A percentile compares a stretch with the other conserved stretches of the same genome.
Evolutionary conservation across 2,888 invertebrate species (phyloP).

Genomic region (Pterobdella sp.): DNA sequence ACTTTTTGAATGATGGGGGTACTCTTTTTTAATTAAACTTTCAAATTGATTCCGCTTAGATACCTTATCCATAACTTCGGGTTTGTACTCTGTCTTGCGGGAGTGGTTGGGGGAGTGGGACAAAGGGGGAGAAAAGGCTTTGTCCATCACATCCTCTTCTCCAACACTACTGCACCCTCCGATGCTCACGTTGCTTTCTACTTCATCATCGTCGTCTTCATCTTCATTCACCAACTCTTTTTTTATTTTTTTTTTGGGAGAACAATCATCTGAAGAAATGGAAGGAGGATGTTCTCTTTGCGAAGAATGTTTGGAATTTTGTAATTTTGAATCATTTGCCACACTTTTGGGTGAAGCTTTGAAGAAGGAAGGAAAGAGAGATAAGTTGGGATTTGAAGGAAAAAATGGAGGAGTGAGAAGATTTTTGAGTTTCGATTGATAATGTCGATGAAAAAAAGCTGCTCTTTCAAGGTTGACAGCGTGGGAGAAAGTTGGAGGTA

Average conservation of each 20-base stretch:
- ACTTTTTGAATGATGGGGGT: not conserved
- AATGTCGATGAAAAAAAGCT: not conserved
- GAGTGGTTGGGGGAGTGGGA: not conserved
- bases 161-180: slow-evolving; percentile 6
- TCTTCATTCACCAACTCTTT: not conserved
- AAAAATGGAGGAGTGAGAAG: not conserved
- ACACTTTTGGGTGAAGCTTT: not conserved
- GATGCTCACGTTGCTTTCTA: slow-evolving; percentile 1
- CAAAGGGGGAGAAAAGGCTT: too few species aligned
- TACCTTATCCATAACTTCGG: not conserved
- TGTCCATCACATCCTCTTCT: too few species aligned
- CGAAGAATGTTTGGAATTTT: not conserved
- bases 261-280: not conserved
- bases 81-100: not conserved
- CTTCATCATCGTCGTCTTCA: not conserved
- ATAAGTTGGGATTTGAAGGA: not conserved
- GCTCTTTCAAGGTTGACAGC: not conserved
- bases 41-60: not conserved
- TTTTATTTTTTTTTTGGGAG: not conserved
- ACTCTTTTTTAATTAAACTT: not conserved
- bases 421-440: slow-evolving; percentile 4
- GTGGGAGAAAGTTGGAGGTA: not conserved
- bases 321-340: too few species aligned
- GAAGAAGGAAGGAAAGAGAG: slow-evolving; percentile 4
- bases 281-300: not conserved